Percentiles rank a stretch among this genome's conserved stretches.
These are phyloP conservation scores for Eupithecia tripunctaria DNA, from an alignment of 2,888 invertebrate species.

Conservation along the genomic window DNA sequence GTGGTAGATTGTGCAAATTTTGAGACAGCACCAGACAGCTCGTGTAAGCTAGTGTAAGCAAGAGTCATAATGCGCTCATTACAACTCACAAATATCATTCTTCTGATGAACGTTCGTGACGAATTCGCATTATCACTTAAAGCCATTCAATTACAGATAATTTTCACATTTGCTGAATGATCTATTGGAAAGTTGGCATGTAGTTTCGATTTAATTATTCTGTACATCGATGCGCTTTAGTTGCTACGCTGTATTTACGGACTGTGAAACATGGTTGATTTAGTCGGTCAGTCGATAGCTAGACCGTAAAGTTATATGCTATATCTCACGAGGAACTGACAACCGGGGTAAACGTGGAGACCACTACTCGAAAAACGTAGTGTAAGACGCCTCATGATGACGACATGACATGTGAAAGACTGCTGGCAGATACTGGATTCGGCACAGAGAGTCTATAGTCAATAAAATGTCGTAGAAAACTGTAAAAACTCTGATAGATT, in stretches of 20 bases:
- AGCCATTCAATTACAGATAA: not conserved
- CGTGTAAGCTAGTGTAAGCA: not conserved
- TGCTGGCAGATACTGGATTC: not conserved
- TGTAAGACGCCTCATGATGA: not conserved
- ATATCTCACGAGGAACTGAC: not conserved
- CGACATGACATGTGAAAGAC: not conserved
- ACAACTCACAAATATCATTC: not conserved
- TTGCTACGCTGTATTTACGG: slow-evolving; percentile 6
- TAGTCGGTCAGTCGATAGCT: slow-evolving; percentile 22
- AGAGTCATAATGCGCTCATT: not conserved
- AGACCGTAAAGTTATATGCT: slow-evolving; percentile 1
- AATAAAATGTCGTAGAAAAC: no score
- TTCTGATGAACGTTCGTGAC: not conserved
- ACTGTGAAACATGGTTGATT: slow-evolving; percentile 34
- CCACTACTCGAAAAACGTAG: not conserved
- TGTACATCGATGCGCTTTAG: slow-evolving; percentile 26
- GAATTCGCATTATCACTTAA: slow-evolving; percentile 1
- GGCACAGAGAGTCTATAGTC: not conserved
- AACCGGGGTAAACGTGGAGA: not conserved
- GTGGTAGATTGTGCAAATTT: no score
- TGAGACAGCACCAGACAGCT: no score
- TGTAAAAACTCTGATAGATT: no score
- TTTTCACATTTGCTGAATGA: slow-evolving; percentile 35
- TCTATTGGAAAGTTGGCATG: slow-evolving; percentile 28
- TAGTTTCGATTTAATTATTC: slow-evolving; percentile 27